Conservation (phyloP, 1,140 invertebrate species). For the Physella acuta region DNA sequence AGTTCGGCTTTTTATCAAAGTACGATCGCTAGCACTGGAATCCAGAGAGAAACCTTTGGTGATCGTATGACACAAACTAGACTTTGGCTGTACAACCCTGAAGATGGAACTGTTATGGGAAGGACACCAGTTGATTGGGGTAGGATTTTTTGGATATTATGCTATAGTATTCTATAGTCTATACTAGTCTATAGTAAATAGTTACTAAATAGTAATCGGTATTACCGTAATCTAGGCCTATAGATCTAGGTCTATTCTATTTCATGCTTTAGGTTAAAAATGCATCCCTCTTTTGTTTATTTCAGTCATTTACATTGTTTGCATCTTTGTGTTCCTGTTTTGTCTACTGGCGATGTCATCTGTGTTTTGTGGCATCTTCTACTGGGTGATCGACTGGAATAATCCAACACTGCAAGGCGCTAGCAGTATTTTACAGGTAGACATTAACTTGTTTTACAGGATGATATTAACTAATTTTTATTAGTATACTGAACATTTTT, state of each 20-base stretch:
- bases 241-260: too few species aligned
- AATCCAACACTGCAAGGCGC: conserved; percentile 84
- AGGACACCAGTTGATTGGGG: conserved; percentile 15
- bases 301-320: conserved; percentile 73
- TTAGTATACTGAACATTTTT: background rate
- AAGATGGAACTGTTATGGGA: conserved; percentile 7
- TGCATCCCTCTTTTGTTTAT: background rate
- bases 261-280: too few species aligned
- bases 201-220: too few species aligned
- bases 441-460: background rate
- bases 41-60: conserved; percentile 10
- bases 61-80: conserved; percentile 12
- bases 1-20: conserved; percentile 19
- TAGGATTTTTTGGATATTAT: too few species aligned
- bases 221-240: too few species aligned
- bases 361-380: conserved; percentile 87
- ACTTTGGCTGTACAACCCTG: conserved; percentile 7
- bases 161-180: too few species aligned
- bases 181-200: too few species aligned
- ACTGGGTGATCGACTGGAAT: conserved; percentile 83
- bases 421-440: conserved; percentile 66
- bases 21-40: conserved; percentile 6
- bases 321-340: conserved; percentile 90
- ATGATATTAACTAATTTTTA: background rate
- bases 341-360: conserved; percentile 82